Conservation (phyloP, 2,113 vertebrate species). For the Girardinichthys multiradiatus region DNA sequence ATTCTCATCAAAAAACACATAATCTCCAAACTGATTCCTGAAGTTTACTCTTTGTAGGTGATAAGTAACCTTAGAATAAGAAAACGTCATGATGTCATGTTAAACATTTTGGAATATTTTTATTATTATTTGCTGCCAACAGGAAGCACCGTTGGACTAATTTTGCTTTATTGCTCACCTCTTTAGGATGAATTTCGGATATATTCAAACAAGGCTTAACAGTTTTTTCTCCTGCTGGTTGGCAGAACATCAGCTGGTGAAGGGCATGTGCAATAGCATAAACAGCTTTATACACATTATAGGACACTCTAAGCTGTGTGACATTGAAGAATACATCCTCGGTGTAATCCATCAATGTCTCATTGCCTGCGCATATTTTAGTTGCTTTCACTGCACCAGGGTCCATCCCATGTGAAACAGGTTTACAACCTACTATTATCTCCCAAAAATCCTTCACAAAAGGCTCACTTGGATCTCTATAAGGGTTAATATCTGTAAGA, state of each 20-base stretch:
- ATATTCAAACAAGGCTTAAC: conserved; percentile 61
- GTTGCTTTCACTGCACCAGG: background rate
- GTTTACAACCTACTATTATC: conserved; percentile 68
- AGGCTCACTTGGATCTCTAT: conserved; percentile 34
- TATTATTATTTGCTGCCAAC: background rate
- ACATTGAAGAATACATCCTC: conserved; percentile 77
- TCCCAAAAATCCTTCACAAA: conserved; percentile 79
- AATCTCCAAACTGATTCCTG: conserved; percentile 71
- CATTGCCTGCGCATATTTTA: conserved; percentile 67
- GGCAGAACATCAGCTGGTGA: conserved; percentile 76
- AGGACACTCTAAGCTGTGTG: conserved; percentile 76
- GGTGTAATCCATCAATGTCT: conserved; percentile 60
- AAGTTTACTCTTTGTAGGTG: conserved; percentile 72
- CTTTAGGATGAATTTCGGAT: conserved; percentile 67
- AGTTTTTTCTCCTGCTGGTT: conserved; percentile 24
- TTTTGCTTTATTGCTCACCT: conserved; percentile 56
- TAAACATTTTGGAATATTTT: background rate
- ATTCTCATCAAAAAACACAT: conserved; percentile 76
- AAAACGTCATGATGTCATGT: background rate
- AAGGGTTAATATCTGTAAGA: conserved; percentile 69
- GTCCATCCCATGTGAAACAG: conserved; percentile 3
- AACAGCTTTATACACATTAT: conserved; percentile 82
- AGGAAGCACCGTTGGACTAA: background rate
- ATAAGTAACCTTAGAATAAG: conserved; percentile 65
- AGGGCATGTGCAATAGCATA: conserved; percentile 80